A percentile compares a stretch with the other conserved stretches of the same genome.
These are phyloP conservation scores for Platyrinchus mystaceus DNA, from an alignment of 2,797 vertebrate species.

Conservation along the genomic window DNA sequence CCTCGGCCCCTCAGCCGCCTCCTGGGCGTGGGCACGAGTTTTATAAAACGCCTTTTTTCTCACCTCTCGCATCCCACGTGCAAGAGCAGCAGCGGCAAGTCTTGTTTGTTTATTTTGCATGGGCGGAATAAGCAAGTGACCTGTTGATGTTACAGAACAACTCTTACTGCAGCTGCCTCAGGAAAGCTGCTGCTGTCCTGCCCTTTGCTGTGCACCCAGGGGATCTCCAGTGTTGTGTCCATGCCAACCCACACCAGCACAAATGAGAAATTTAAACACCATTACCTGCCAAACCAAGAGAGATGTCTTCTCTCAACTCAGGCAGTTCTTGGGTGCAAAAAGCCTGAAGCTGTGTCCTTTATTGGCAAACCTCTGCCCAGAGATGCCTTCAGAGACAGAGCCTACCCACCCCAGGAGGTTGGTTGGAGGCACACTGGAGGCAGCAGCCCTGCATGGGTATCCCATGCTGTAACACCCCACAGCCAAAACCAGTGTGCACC, in stretches of 20 bases:
- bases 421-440: rapidly evolving
- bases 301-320: rapidly evolving
- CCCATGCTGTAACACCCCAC: not conserved
- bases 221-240: not conserved
- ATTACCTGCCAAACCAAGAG: not conserved
- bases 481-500: not conserved
- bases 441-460: not conserved
- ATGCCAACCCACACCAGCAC: not conserved
- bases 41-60: not conserved
- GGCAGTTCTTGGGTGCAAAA: not conserved
- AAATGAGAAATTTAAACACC: not conserved
- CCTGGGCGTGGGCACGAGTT: rapidly evolving
- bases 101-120: not conserved
- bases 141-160: not conserved
- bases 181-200: not conserved
- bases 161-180: not conserved
- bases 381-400: not conserved
- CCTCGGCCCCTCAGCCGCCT: rapidly evolving
- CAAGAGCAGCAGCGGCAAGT: not conserved
- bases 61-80: not conserved
- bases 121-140: not conserved
- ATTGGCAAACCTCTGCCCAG: not conserved
- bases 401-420: not conserved
- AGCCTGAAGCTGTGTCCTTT: not conserved
- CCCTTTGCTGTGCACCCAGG: not conserved